phyloP scores from a whole-genome alignment of 2,113 vertebrate species.

The Microcebus griseorufus region DNA sequence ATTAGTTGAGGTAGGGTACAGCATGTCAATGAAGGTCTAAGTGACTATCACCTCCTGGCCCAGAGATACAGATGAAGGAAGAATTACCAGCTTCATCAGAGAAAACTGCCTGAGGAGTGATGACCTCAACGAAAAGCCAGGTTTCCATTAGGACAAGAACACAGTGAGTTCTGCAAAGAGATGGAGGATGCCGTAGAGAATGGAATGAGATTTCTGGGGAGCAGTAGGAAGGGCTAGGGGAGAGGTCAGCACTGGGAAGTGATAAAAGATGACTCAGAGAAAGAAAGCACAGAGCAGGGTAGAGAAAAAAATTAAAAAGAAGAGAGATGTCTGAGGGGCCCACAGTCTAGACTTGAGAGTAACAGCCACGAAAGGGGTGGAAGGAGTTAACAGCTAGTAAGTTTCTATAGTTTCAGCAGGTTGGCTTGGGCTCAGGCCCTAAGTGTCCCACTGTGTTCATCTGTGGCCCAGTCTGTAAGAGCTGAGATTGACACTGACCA shows the following conservation, averaged over 20 bases:
- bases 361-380: background rate
- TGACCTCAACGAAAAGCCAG: background rate
- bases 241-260: constrained; percentile 31
- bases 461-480: background rate
- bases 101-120: background rate
- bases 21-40: background rate
- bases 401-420: background rate
- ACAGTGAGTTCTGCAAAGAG: background rate
- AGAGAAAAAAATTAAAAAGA: background rate
- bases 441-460: background rate
- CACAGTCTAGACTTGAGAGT: background rate
- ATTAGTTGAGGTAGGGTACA: background rate
- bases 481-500: background rate
- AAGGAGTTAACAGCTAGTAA: background rate
- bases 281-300: background rate
- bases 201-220: constrained; percentile 1
- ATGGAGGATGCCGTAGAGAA: background rate
- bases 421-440: background rate
- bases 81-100: background rate
- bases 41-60: background rate
- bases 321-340: background rate
- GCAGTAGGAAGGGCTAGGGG: background rate
- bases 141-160: background rate
- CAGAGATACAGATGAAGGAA: background rate
- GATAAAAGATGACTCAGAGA: constrained; percentile 12